Base-by-base conservation (phyloP, 2,113 vertebrate species). In the Echinops telfairi region DNA sequence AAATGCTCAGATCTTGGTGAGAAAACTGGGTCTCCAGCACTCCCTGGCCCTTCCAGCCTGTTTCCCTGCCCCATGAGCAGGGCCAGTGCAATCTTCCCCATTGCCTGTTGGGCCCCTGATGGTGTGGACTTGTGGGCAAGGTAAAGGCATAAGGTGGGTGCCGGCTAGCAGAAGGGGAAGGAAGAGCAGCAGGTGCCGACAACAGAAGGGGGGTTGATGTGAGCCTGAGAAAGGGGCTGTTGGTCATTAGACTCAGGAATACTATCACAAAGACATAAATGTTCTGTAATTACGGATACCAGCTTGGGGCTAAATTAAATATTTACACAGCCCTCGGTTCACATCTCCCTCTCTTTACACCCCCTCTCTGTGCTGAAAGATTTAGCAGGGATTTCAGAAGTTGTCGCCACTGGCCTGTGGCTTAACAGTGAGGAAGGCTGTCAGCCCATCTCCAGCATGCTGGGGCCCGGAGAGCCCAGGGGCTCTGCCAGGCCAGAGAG, bases 271-370 rank as follows among this genome's bases (percentile, higher is more conserved):
- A 88, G 77, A 91, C 84, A 17, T 79, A 62, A n/a, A 15, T 85
- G 75, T 89, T 89, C 91, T 80, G 19, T 81, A 66, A 92, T 94
- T 70, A 88, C 87, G 85, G 75, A 64, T 33, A n/a, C 73, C 57
- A 36, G 83, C 78, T 80, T 64, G 84, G 80, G 84, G 73, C 77
- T 84, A 89, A 91, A 88, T 97, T 83, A 96, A 95, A 92, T 95
- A 83, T 92, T 93, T 93, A 89, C 68, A 57, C 31, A 60, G 53
- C n/a, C 57, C 38, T 87, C 2, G 0, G 27, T 77, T 57, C 64
- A 68, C 80, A 40, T 86, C 58, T 58, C 36, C 16, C 33, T 77
- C 53, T 89, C 80, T 20, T 80, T 58, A 77, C 88, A 57, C 77
- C 68, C 62, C 40, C 31, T 90, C 66, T 47, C 8, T 25, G 2